These are phyloP conservation scores for Drosophila gaucha DNA, from an alignment of 2,888 invertebrate genomes.

Conservation along the genomic window DNA sequence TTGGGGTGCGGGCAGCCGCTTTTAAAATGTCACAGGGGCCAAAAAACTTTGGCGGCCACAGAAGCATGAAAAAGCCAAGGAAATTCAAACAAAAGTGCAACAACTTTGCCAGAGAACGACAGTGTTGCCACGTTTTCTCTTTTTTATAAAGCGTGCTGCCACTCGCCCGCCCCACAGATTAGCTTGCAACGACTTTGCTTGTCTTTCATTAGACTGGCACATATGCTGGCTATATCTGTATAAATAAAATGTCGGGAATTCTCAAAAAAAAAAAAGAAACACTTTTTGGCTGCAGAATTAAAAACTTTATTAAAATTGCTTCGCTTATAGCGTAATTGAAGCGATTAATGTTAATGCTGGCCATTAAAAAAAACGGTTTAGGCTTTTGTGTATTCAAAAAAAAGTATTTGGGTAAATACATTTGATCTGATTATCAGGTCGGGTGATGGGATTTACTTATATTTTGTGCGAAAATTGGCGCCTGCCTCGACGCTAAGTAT, in stretches of 20 bases:
- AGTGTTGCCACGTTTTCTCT: slow-evolving; percentile 32
- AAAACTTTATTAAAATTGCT: slow-evolving; percentile 1
- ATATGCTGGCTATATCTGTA: slow-evolving; percentile 32
- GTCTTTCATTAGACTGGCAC: slow-evolving; percentile 32
- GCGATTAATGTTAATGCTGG: slow-evolving; percentile 26
- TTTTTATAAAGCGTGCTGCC: not conserved
- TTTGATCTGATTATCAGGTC: slow-evolving; percentile 1
- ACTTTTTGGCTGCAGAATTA: slow-evolving; percentile 1
- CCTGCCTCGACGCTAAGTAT: slow-evolving; percentile 13
- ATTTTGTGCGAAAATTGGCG: slow-evolving; percentile 16
- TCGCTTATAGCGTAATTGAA: slow-evolving; percentile 25
- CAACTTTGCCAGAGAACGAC: slow-evolving; percentile 58
- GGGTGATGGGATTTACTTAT: not conserved
- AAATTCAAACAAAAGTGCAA: slow-evolving; percentile 76
- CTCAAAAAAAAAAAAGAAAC: not conserved
- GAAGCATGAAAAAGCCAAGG: slow-evolving; percentile 62
- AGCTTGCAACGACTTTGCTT: slow-evolving; percentile 24
- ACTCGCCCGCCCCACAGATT: slow-evolving; percentile 12
- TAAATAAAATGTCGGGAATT: not conserved
- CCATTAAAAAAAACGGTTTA: slow-evolving; percentile 34
- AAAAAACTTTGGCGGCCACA: slow-evolving; percentile 63
- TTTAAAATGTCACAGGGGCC: slow-evolving; percentile 54
- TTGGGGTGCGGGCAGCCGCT: slow-evolving; percentile 30
- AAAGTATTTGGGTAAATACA: slow-evolving; percentile 5
- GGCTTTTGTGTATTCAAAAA: slow-evolving; percentile 1